Base-by-base conservation (phyloP, 2,113 vertebrate species). In the Saiga tatarica region DNA sequence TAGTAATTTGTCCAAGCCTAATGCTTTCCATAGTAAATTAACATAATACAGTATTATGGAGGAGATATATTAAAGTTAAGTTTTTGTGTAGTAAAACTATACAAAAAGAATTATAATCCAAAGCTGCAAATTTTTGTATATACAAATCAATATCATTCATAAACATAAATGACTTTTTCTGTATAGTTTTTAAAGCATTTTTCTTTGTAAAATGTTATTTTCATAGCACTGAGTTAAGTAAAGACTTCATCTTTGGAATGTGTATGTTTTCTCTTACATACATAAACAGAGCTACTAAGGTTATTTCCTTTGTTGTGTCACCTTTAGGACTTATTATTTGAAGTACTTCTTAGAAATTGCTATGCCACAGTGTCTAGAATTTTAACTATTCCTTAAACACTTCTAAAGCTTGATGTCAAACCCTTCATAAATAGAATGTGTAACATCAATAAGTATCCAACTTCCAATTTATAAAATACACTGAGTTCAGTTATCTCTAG, bases 311-410 rank as follows among this genome's bases (percentile, higher is more conserved):
- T 98, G 97, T 98, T 98, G 97, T 98, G 95, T 98, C 97, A 97
- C 96, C 95, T 98, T 98, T 98, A 98, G 95, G 97, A 98, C 97
- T 98, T 97, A 97, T 45, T 98, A 98, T 98, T 98, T 98, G 98
- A 99, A 98, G 95, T 98, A 97, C 92, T 98, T 98, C 97, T 98
- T 97, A 96, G 98, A 98, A 99, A 98, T 71, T 94, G 93, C 97
- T 98, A 83, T 39, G 94, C 95, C 94, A 94, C 86, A 92, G 94
- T 97, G 98, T 96, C 98, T 96, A 98, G 98, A 98, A 98, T 98
- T 98, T 98, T 98, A 98, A 98, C 97, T 97, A 98, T 97, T 98
- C 94, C 98, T 99, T 98, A 98, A 99, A 97, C 95, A 98, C 96
- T 98, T 98, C 98, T 98, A 98, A 98, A 98, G 98, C 95, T 98